Evolutionary conservation across 2,113 vertebrate species (phyloP).

Genomic region (Symphodus melops): DNA sequence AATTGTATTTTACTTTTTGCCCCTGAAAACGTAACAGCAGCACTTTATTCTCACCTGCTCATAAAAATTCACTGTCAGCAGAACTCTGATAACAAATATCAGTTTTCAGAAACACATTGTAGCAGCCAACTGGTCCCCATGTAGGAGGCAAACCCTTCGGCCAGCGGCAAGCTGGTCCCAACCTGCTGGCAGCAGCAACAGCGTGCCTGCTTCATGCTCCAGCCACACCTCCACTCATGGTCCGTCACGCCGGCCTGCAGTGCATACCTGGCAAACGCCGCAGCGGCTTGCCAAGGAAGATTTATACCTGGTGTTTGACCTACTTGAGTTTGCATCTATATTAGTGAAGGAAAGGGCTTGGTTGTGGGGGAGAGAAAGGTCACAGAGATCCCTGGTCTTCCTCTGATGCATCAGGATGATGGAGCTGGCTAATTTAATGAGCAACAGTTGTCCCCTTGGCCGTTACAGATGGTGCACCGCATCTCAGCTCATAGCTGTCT

Average conservation of each 20-base stretch:
- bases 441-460: slow-evolving; percentile 96
- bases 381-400: slow-evolving; percentile 91
- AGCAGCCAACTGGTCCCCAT: slow-evolving; percentile 89
- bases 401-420: slow-evolving; percentile 95
- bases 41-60: slow-evolving; percentile 36
- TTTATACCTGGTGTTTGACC: slow-evolving; percentile 97
- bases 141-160: slow-evolving; percentile 89
- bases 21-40: slow-evolving; percentile 57
- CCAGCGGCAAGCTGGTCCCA: slow-evolving; percentile 86
- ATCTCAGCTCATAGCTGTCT: slow-evolving; percentile 80
- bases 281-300: slow-evolving; percentile 89
- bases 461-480: slow-evolving; percentile 92
- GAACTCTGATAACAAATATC: slow-evolving; percentile 84
- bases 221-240: slow-evolving; percentile 83
- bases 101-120: slow-evolving; percentile 82
- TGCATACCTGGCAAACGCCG: slow-evolving; percentile 88
- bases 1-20: not conserved
- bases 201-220: slow-evolving; percentile 84
- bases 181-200: slow-evolving; percentile 81
- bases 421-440: slow-evolving; percentile 97
- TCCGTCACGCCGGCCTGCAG: slow-evolving; percentile 87
- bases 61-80: slow-evolving; percentile 80
- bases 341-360: slow-evolving; percentile 91
- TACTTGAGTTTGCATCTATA: slow-evolving; percentile 96
- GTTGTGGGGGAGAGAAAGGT: slow-evolving; percentile 94